Evolutionary conservation across 2,888 invertebrate species (phyloP).

Genomic region (Eudasyphora cyanicolor): DNA sequence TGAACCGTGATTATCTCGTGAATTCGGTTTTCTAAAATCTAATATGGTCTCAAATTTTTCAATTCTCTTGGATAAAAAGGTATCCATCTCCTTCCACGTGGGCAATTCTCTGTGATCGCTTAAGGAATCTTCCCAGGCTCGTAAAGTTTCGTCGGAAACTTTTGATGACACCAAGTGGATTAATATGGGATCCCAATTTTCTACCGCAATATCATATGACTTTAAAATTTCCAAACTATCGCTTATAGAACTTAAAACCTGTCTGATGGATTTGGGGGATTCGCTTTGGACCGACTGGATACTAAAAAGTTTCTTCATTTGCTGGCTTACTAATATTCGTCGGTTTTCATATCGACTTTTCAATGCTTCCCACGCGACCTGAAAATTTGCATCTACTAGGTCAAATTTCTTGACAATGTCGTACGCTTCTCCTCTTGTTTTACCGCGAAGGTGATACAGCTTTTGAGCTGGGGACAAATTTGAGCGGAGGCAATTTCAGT

Average conservation of each 20-base stretch:
- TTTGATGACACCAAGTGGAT: constrained; percentile 21
- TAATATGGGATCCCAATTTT: constrained; percentile 15
- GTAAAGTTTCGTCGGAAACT: constrained; percentile 19
- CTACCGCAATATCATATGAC: neutral
- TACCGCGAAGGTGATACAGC: too few relatives aligned
- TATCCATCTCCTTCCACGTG: constrained; percentile 1
- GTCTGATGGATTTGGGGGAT: neutral
- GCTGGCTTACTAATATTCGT: too few relatives aligned
- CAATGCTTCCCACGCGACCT: too few relatives aligned
- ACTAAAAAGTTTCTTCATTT: too few relatives aligned
- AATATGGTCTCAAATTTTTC: neutral
- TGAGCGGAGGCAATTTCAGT: too few relatives aligned
- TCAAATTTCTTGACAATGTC: too few relatives aligned
- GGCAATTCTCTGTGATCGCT: constrained; percentile 22
- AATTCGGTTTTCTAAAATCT: neutral
- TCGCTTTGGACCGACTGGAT: neutral
- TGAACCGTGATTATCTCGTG: neutral
- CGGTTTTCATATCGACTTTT: too few relatives aligned
- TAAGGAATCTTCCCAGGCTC: constrained; percentile 5
- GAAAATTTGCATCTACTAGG: too few relatives aligned
- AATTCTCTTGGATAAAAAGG: neutral
- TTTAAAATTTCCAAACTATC: neutral
- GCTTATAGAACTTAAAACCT: too few relatives aligned
- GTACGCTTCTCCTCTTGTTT: too few relatives aligned
- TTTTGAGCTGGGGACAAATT: too few relatives aligned